Conservation (phyloP, 2,113 vertebrate species). For the Phocoena sinus region DNA sequence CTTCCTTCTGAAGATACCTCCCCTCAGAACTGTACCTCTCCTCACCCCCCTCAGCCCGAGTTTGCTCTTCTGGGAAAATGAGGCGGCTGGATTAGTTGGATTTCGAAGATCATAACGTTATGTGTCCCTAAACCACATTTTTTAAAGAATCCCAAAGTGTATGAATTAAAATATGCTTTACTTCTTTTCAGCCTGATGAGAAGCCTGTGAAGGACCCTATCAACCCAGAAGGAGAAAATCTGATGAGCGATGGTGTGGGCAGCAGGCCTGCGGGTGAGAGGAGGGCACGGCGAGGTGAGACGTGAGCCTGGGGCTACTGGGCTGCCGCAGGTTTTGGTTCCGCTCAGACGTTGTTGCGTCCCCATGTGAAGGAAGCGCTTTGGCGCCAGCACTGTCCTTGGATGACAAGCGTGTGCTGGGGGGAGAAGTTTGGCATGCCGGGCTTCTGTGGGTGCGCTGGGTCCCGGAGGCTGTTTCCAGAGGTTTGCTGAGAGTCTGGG, state of each 20-base stretch:
- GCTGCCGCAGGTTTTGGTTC: background rate
- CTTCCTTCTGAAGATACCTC: background rate
- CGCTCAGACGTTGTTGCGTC: background rate
- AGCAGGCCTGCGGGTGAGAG: accelerated
- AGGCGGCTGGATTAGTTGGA: background rate
- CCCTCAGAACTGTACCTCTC: background rate
- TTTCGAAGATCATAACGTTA: background rate
- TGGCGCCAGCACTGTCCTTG: background rate
- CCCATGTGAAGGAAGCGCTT: background rate
- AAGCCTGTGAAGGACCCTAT: background rate
- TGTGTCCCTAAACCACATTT: background rate
- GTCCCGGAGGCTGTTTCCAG: background rate
- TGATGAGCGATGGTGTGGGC: accelerated
- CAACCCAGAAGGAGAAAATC: background rate
- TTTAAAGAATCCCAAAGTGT: background rate
- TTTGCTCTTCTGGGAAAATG: background rate
- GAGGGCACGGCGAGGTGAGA: accelerated
- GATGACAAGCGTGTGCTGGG: background rate
- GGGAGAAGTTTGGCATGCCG: no score
- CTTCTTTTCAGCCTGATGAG: background rate
- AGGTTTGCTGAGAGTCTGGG: background rate
- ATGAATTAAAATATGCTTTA: background rate
- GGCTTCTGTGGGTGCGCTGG: background rate
- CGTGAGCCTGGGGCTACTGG: accelerated
- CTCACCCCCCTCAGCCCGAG: accelerated